phyloP scores from a whole-genome alignment of 1,140 invertebrate genomes.

The Drosophila ercepeae region DNA sequence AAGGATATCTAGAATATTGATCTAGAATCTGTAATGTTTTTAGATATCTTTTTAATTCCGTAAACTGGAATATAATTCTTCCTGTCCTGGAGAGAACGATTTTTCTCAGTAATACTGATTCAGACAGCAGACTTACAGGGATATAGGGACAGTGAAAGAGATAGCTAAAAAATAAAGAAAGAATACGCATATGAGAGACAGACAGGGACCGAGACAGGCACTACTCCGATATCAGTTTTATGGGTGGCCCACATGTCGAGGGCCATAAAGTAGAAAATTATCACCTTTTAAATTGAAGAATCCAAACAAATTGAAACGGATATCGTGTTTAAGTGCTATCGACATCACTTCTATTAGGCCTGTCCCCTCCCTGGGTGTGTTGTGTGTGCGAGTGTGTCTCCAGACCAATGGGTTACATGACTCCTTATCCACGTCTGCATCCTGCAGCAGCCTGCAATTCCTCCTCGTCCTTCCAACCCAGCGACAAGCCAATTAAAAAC shows the following conservation, averaged over 20 bases:
- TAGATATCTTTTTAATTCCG: too few species aligned
- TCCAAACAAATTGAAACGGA: conserved; percentile 84
- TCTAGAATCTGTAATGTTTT: too few species aligned
- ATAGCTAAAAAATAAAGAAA: not conserved
- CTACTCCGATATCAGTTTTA: conserved; percentile 83
- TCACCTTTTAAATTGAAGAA: conserved; percentile 84
- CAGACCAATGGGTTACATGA: conserved; percentile 65
- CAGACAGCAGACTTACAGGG: conserved; percentile 34
- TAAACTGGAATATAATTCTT: too few species aligned
- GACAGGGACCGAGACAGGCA: conserved; percentile 44
- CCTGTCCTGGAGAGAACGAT: too few species aligned
- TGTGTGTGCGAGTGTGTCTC: conserved; percentile 1
- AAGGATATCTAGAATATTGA: too few species aligned
- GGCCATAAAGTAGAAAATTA: conserved; percentile 84
- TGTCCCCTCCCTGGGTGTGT: conserved; percentile 9
- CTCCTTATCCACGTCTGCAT: conserved; percentile 58
- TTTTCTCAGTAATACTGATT: conserved; percentile 27
- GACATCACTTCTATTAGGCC: conserved; percentile 83
- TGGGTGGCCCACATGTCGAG: conserved; percentile 84
- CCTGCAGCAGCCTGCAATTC: conserved; percentile 25
- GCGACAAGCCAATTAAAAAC: conserved; percentile 81
- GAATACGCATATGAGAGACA: conserved; percentile 1
- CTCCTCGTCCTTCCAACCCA: not conserved
- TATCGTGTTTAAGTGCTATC: conserved; percentile 84
- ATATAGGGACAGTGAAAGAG: conserved; percentile 4